phyloP scores from a whole-genome alignment of 2,113 vertebrate species.

The Xenopus laevis region DNA sequence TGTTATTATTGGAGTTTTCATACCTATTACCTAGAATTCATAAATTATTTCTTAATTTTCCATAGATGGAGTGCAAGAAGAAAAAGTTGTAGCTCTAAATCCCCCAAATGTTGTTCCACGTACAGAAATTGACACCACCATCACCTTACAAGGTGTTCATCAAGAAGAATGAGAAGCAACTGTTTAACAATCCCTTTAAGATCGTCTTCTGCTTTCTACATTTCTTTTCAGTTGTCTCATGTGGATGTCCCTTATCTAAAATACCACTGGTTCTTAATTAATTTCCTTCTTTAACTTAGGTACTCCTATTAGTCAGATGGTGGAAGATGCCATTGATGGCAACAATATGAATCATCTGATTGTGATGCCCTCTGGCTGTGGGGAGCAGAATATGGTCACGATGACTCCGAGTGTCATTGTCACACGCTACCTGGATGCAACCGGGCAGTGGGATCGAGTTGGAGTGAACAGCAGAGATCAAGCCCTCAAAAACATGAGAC shows the following conservation, averaged over 20 bases:
- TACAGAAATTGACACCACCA: conserved; percentile 55
- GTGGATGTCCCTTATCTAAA: too few relatives aligned
- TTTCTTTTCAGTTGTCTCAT: not conserved
- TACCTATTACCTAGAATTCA: not conserved
- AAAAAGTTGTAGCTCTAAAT: conserved; percentile 26
- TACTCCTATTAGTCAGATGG: conserved; percentile 30
- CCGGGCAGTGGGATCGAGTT: conserved; percentile 69
- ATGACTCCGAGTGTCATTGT: conserved; percentile 82
- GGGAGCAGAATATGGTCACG: conserved; percentile 85
- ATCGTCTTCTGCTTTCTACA: not conserved
- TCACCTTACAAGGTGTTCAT: conserved; percentile 62
- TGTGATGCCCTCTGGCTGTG: conserved; percentile 73
- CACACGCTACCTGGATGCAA: conserved; percentile 75
- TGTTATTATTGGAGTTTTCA: not conserved
- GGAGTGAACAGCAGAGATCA: conserved; percentile 58
- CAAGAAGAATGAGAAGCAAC: not conserved
- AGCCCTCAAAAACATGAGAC: conserved; percentile 67
- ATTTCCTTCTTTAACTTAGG: conserved; percentile 4
- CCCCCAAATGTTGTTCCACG: conserved; percentile 60
- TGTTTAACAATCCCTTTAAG: not conserved
- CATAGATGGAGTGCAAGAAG: conserved; percentile 57
- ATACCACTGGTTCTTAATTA: not conserved
- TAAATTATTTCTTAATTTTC: not conserved
- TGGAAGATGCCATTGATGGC: conserved; percentile 58
- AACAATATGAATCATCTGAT: conserved; percentile 69